Evolutionary conservation across 2,113 vertebrate genomes (phyloP).

Genomic region (Tamias sibiricus): DNA sequence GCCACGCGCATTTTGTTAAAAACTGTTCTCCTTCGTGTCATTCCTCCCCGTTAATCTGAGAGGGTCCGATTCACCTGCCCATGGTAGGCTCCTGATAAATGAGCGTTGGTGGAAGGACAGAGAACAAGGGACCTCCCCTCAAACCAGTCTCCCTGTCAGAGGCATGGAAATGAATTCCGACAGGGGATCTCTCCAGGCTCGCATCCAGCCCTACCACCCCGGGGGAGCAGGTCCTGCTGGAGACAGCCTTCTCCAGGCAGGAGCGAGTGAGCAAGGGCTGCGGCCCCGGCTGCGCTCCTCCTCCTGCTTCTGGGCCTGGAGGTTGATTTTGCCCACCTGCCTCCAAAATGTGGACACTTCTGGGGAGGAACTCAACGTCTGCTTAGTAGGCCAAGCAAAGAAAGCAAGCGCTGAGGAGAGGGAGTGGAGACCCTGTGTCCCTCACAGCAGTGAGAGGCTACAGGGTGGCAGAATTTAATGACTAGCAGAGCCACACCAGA

Average conservation of each 20-base stretch:
- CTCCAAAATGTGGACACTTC: background rate
- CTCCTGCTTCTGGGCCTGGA: background rate
- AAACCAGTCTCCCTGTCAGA: background rate
- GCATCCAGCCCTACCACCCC: rapidly evolving
- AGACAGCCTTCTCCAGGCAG: background rate
- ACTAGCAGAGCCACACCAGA: background rate
- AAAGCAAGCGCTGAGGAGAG: background rate
- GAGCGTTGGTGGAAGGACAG: background rate
- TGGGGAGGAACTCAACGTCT: background rate
- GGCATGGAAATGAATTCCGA: background rate
- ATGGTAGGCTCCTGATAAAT: background rate
- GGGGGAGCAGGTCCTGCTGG: background rate
- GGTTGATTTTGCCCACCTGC: background rate
- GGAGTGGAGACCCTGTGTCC: background rate
- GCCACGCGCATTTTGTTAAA: background rate
- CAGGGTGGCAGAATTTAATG: background rate
- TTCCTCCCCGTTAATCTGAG: background rate
- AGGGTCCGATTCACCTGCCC: background rate
- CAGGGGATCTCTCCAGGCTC: background rate
- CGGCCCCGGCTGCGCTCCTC: background rate
- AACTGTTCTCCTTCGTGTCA: rapidly evolving
- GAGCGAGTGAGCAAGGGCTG: too few species aligned
- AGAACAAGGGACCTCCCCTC: background rate
- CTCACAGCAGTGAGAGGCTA: background rate
- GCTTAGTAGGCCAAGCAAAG: slow-evolving; percentile 23